Evolutionary conservation across 2,113 vertebrate species (phyloP), one percentile per base, ranked within the genome.

Genomic region (Papio anubis): DNA sequence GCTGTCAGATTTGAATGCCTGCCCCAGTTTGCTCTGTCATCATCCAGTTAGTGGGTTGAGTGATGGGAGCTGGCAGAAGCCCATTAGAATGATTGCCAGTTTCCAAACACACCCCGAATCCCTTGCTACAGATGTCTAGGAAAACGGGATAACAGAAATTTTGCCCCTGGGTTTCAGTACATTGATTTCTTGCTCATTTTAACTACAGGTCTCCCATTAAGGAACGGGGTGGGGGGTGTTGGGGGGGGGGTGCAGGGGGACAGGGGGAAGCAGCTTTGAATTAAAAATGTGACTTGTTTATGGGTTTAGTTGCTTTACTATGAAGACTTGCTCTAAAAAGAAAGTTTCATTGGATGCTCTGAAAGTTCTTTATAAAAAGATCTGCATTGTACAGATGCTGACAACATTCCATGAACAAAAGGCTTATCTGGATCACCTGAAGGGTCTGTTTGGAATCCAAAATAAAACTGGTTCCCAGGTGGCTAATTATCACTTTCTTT

Each of bases 1-100:
- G 97, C 98, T 98, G 97, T 98, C 98, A 96, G 38, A 50, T 90
- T 97, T 88, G 96, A 97, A 97, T 92, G 96, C 92, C 97, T 97
- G 98, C 93, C 96, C 97, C 90, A 90, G 94, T 98, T 98, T 97
- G 95, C 96, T 88, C 97, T 96, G 96, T 97, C 96, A 18, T 83
- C 20, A n/a, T 55, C 48, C 98, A 94, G 95, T 97, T 96, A 14
- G 97, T 70, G 97, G 96, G 97, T 57, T 98, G 97, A 59, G 72
- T 93, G 70, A 66, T 84, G 94, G 52, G 73, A 96, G 86, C 94
- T 98, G 98, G 97, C 98, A 98, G 84, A 38, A 93, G 78, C 76
- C 76, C 85, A 20, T 48, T 25, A 43, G 57, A 30, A 14, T 8
- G 48, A 92, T 27, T 92, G 72, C 79, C 70, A 30, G 0, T 55